Evolutionary conservation across 1,140 invertebrate species (phyloP), one percentile per base, ranked within the genome.

Genomic region (Drosophila lacteicornis): DNA sequence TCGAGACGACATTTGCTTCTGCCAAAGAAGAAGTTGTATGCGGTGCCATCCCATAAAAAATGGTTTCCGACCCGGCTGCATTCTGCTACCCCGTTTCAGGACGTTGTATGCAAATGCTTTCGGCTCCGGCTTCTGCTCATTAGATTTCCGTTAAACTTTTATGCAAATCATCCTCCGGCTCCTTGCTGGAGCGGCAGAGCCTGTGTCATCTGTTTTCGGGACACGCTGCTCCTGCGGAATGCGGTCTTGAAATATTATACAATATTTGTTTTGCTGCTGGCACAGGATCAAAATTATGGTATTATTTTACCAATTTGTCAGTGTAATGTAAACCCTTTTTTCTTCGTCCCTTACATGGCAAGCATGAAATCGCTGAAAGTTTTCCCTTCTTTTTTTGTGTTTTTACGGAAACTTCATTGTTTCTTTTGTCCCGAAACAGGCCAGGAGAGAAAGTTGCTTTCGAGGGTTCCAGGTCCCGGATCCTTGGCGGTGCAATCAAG

Each of bases 291-390:
- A 60, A 85, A 85, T 85, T 85, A 85, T 80, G 74, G 82, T 85
- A 85, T 85, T 85, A 85, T 85, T 85, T 85, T 85, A 85, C 82
- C 82, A 85, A 85, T 85, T 85, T 85, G 82, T 85, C 82, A 85
- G 82, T 85, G 82, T 85, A 85, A 81, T 86, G 82, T 75, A 71
- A 85, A 74, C 75, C 79, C 69, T 33, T 65, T 58, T 66, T 56
- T 50, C 12, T 51, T 67, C 13, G 47, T 74, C 19, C 42, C 56
- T 70, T 65, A 79, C 76, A 59, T 76, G 75, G 74, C 60, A 80
- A 69, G 74, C 82, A 75, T 85, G 82, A 85, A 85, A 85, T 85
- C 74, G 57, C 51, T 50, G 50, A 61, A 82, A 76, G 49, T 63
- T 77, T 55, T 55, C 33, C 62, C 53, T 43, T 50, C 19, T 19